phyloP scores from a whole-genome alignment of 2,888 invertebrate species.

The Hydrotaea diabolus region DNA sequence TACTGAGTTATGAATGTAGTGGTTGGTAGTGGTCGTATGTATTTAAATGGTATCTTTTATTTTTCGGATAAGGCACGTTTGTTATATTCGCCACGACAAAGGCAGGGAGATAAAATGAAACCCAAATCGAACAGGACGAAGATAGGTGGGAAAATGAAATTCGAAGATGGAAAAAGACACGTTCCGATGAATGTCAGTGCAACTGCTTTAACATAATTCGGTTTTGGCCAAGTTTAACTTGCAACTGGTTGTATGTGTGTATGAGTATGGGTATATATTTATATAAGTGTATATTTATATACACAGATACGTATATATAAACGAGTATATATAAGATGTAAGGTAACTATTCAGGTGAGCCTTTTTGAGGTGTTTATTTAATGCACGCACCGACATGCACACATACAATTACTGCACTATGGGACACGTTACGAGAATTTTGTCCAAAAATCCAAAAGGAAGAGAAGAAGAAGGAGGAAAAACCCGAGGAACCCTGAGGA shows the following conservation, averaged over 20 bases:
- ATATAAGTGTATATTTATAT: no score
- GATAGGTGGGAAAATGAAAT: slow-evolving; percentile 4
- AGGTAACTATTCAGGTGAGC: no score
- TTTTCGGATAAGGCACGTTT: slow-evolving; percentile 45
- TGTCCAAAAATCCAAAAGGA: no score
- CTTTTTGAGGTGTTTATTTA: no score
- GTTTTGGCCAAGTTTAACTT: background rate
- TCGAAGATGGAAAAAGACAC: background rate
- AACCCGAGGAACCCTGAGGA: no score
- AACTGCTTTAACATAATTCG: slow-evolving; percentile 42
- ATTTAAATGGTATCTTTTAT: slow-evolving; percentile 23
- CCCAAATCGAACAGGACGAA: background rate
- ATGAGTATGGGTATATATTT: background rate
- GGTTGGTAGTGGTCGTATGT: background rate
- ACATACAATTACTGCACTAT: no score
- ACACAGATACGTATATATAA: no score
- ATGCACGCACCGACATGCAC: no score
- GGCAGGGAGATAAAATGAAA: background rate
- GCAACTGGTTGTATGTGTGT: background rate
- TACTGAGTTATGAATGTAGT: no score
- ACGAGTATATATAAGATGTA: no score
- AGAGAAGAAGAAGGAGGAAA: no score
- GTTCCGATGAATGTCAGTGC: slow-evolving; percentile 29
- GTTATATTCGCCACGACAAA: slow-evolving; percentile 28
- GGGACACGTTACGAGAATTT: no score